A percentile compares a stretch with the other conserved stretches of the same genome.
These are phyloP conservation scores for Pandemis heparana DNA, from an alignment of 2,888 invertebrate species.

Conservation along the genomic window DNA sequence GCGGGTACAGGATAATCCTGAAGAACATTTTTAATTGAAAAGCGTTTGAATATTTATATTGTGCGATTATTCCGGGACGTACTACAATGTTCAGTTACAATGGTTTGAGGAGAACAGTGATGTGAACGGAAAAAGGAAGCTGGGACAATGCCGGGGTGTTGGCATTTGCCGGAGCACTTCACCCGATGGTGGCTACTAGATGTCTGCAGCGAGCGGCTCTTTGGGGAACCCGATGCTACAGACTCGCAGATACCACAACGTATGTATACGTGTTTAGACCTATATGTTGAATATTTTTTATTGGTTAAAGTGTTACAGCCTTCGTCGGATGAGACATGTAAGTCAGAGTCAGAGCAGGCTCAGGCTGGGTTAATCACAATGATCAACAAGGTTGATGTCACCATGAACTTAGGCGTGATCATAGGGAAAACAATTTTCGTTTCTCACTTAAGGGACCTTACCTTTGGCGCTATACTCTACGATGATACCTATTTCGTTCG, in stretches of 20 bases:
- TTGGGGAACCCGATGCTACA: slow-evolving; percentile 70
- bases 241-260: slow-evolving; percentile 80
- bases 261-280: slow-evolving; percentile 55
- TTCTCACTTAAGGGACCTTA: no score
- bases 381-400: no score
- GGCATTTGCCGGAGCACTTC: slow-evolving; percentile 84
- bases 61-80: background rate
- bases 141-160: slow-evolving; percentile 77
- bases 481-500: no score
- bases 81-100: background rate
- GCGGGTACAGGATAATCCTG: slow-evolving; percentile 25
- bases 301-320: no score
- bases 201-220: slow-evolving; percentile 85
- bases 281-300: no score
- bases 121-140: slow-evolving; percentile 36
- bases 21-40: slow-evolving; percentile 21
- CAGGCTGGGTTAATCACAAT: no score
- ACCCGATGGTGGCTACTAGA: slow-evolving; percentile 89
- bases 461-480: no score
- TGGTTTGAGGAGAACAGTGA: slow-evolving; percentile 45
- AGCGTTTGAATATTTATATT: background rate
- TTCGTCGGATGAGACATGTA: no score
- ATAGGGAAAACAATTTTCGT: no score
- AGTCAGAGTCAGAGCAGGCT: no score
- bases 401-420: no score